A percentile compares a stretch with the other conserved stretches of the same genome.
Evolutionary conservation across 2,797 vertebrate species (phyloP).

Genomic region (Halcyon chelicuti): DNA sequence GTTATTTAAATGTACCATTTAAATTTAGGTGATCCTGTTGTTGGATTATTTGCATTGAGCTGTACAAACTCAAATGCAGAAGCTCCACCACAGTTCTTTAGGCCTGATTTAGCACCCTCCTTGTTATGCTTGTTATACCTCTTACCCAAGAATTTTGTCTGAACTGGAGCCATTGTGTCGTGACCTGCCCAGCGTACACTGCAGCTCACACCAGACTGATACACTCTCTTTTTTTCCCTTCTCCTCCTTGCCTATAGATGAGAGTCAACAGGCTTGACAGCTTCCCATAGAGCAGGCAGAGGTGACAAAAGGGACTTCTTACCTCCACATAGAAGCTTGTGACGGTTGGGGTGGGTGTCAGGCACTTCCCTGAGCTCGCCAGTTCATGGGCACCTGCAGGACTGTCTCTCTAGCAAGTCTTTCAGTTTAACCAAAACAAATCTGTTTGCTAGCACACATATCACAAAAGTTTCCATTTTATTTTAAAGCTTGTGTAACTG

Average conservation of each 20-base stretch:
- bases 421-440: not conserved
- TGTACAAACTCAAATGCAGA: not conserved
- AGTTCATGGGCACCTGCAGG: accelerated
- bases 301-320: not conserved
- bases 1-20: not conserved
- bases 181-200: not conserved
- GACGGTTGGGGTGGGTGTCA: accelerated
- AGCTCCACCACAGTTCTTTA: not conserved
- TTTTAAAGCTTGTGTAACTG: not conserved
- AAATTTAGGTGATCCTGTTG: not conserved
- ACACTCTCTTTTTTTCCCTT: not conserved
- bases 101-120: not conserved
- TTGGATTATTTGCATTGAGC: not conserved
- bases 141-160: not conserved
- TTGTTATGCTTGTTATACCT: accelerated
- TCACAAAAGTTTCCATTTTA: not conserved
- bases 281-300: not conserved
- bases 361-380: accelerated
- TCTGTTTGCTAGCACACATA: not conserved
- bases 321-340: not conserved
- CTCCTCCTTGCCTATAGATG: not conserved
- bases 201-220: not conserved
- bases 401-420: not conserved
- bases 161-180: not conserved
- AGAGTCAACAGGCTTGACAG: not conserved